phyloP scores from a whole-genome alignment of 64 coral and sea anemone species.

The Platygyra sinensis region DNA sequence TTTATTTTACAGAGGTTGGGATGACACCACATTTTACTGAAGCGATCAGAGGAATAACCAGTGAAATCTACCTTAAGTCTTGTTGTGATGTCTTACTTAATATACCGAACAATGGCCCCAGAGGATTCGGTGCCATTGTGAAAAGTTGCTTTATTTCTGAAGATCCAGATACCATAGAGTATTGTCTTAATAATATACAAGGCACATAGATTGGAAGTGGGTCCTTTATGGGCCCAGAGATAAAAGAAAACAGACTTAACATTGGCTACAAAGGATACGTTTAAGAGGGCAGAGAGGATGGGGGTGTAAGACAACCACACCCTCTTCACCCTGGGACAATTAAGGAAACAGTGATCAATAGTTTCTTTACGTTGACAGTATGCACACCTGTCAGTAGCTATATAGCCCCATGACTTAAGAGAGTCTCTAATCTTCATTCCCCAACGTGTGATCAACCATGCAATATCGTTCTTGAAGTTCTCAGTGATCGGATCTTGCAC shows the following conservation, averaged over 20 bases:
- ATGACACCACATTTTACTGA: too few relatives aligned
- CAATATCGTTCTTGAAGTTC: conserved; percentile 3
- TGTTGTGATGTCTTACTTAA: background rate
- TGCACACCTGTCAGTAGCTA: background rate
- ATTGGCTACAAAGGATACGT: background rate
- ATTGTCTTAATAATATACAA: background rate
- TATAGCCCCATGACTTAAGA: background rate
- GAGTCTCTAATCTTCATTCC: background rate
- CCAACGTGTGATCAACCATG: background rate
- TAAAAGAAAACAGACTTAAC: conserved; percentile 3
- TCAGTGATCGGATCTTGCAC: background rate
- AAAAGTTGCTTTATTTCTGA: conserved; percentile 8
- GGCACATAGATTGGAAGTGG: too few relatives aligned
- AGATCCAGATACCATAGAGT: background rate
- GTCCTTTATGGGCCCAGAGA: too few relatives aligned
- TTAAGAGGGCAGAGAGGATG: background rate
- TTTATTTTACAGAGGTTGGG: too few relatives aligned
- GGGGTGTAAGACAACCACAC: background rate
- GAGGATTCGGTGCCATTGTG: background rate
- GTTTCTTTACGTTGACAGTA: background rate
- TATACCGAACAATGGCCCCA: background rate
- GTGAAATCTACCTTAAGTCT: background rate
- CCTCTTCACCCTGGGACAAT: background rate
- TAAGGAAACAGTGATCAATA: conserved; percentile 7
- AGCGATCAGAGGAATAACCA: too few relatives aligned